phyloP scores from a whole-genome alignment of 2,888 invertebrate genomes.

The Siphlonurus alternatus region DNA sequence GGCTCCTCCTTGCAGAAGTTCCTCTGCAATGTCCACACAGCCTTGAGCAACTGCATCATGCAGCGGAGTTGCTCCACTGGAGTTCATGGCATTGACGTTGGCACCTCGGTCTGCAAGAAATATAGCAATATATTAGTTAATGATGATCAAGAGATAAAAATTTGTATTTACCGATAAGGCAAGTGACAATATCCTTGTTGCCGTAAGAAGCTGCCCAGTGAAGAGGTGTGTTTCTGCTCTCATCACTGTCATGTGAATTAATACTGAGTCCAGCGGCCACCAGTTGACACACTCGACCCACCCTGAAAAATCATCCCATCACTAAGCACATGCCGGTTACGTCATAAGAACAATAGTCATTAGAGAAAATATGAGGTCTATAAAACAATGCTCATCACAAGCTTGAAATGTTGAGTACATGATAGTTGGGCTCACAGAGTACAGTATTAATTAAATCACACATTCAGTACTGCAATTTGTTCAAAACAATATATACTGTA shows the following conservation, averaged over 20 bases:
- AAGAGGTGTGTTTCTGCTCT: slow-evolving; percentile 39
- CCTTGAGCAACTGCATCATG: slow-evolving; percentile 41
- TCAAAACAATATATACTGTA: no score
- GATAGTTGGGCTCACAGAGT: no score
- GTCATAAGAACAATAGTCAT: slow-evolving; percentile 7
- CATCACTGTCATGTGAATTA: slow-evolving; percentile 39
- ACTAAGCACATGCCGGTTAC: slow-evolving; percentile 10
- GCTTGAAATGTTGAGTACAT: slow-evolving; percentile 1
- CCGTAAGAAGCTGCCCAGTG: slow-evolving; percentile 48
- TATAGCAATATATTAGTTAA: background rate
- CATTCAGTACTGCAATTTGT: no score
- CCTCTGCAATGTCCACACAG: slow-evolving; percentile 33
- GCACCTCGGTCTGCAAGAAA: slow-evolving; percentile 33
- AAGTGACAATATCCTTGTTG: slow-evolving; percentile 35
- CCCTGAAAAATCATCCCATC: slow-evolving; percentile 26
- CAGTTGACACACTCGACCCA: slow-evolving; percentile 36
- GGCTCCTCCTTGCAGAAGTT: slow-evolving; percentile 36
- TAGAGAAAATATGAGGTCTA: slow-evolving; percentile 2
- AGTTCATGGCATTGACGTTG: slow-evolving; percentile 36
- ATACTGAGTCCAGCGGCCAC: slow-evolving; percentile 38
- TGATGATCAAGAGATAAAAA: no score
- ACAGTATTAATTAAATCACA: no score
- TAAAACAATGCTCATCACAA: background rate
- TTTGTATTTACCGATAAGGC: slow-evolving; percentile 38
- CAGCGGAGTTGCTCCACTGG: slow-evolving; percentile 38